Base-by-base conservation (phyloP, 2,113 vertebrate species). In the Myiagra hebetior region DNA sequence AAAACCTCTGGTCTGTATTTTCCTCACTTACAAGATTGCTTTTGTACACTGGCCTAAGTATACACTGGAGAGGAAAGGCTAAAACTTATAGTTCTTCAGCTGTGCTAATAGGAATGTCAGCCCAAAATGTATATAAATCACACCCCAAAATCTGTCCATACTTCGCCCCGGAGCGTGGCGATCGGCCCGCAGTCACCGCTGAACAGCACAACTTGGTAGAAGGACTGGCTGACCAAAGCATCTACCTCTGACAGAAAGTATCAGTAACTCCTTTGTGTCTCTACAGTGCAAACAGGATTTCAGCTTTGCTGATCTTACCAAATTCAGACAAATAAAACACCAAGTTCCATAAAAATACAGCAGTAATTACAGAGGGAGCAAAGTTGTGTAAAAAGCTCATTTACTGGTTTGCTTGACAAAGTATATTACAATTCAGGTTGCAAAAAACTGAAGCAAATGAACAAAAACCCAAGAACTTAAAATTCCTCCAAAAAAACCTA, bases 351-450 rank as follows among this genome's bases (percentile, higher is more conserved):
- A 96, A 83, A 95, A 97, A 94, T n/a, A 30, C 42, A 80, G 84
- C 70, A 84, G 93, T 41, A 97, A 96, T 90, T 77, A 95, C 56
- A 89, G 77, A 78, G 63, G 52, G 56, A 87, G 60, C 10, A 73
- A 91, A 93, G 88, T 95, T 78, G 84, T 63, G 65, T 55, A 80
- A 94, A 96, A 96, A 89, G 41, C 85, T 93, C 62, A 26, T 95
- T 95, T 91, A 87, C 81, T 78, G 85, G 62, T 68, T 96, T 95
- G 89, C 80, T 91, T 89, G 70, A 86, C 65, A 65, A 87, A 87
- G 84, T 44, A 47, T 67, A 75, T 78, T 92, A 91, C 4, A 23
- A 87, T 91, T 87, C 91, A 89, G 81, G 85, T 82, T 82, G 78
- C 62, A 85, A 60, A 68, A 91, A 95, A 85, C 62, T 30, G 78